Conservation (phyloP, 2,888 invertebrate genomes). For the Electrophaes corylata region DNA sequence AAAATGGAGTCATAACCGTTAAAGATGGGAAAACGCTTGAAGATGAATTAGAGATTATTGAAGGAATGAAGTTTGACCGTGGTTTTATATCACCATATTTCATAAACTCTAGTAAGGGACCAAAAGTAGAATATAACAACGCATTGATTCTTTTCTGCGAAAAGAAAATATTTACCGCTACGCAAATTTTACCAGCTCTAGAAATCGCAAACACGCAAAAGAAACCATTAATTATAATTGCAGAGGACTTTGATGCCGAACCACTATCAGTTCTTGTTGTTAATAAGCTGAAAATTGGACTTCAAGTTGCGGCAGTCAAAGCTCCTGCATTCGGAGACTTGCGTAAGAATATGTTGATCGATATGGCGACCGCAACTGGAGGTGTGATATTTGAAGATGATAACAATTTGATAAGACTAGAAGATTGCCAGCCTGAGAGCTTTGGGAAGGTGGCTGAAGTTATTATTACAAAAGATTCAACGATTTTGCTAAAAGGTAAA, state of each 20-base stretch:
- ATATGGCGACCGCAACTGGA: slow-evolving; percentile 96
- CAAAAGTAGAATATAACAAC: slow-evolving; percentile 98
- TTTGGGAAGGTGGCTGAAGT: slow-evolving; percentile 94
- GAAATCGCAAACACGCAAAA: slow-evolving; percentile 96
- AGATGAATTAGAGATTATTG: slow-evolving; percentile 97
- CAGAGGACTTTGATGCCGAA: slow-evolving; percentile 97
- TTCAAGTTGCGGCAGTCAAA: slow-evolving; percentile 97
- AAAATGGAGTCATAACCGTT: slow-evolving; percentile 99
- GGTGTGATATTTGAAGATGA: slow-evolving; percentile 97
- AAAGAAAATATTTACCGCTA: slow-evolving; percentile 98
- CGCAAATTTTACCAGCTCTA: slow-evolving; percentile 97
- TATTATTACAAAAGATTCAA: slow-evolving; percentile 96
- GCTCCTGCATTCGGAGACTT: slow-evolving; percentile 98
- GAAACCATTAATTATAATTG: slow-evolving; percentile 96
- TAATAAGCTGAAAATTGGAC: slow-evolving; percentile 93
- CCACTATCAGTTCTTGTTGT: slow-evolving; percentile 95
- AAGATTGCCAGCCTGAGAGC: slow-evolving; percentile 92
- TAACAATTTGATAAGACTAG: slow-evolving; percentile 92
- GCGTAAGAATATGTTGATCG: slow-evolving; percentile 93
- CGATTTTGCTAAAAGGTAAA: slow-evolving; percentile 87
- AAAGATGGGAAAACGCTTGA: slow-evolving; percentile 98
- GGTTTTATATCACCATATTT: slow-evolving; percentile 99
- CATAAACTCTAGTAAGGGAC: slow-evolving; percentile 98
- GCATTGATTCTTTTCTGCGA: slow-evolving; percentile 96
- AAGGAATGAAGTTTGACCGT: slow-evolving; percentile 99